These are phyloP conservation scores for Sebastes vulpes DNA, from an alignment of 2,797 vertebrate genomes.

Conservation along the genomic window DNA sequence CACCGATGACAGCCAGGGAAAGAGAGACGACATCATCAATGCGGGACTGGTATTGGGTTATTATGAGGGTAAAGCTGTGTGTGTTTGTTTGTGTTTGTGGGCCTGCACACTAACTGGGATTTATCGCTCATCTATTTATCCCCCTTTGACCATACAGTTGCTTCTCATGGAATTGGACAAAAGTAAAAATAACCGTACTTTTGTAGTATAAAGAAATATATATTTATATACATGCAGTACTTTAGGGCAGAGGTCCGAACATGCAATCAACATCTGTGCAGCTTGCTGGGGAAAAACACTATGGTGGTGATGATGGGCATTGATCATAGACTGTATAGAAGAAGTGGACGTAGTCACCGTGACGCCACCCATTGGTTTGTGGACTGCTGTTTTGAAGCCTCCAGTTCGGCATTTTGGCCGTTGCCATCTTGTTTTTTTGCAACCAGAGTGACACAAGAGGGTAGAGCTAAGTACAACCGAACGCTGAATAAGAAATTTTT, in stretches of 20 bases:
- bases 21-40: conserved; percentile 56
- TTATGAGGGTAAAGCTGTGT: conserved; percentile 15
- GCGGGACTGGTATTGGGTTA: conserved; percentile 42
- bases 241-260: not conserved
- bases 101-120: not conserved
- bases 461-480: too few relatives aligned
- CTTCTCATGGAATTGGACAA: not conserved
- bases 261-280: not conserved
- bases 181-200: not conserved
- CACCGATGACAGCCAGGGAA: conserved; percentile 61
- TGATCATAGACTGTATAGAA: too few relatives aligned
- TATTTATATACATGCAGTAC: not conserved
- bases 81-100: not conserved
- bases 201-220: not conserved
- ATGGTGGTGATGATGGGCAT: not conserved
- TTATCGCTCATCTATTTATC: not conserved
- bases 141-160: not conserved
- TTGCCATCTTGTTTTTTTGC: too few relatives aligned
- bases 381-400: too few relatives aligned
- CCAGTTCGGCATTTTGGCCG: too few relatives aligned
- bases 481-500: too few relatives aligned
- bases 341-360: too few relatives aligned
- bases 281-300: not conserved
- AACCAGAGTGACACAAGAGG: too few relatives aligned
- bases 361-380: too few relatives aligned